Percentiles rank a stretch among this genome's conserved stretches.
Conservation (phyloP, 2,113 vertebrate genomes). For the Menidia beryllina region DNA sequence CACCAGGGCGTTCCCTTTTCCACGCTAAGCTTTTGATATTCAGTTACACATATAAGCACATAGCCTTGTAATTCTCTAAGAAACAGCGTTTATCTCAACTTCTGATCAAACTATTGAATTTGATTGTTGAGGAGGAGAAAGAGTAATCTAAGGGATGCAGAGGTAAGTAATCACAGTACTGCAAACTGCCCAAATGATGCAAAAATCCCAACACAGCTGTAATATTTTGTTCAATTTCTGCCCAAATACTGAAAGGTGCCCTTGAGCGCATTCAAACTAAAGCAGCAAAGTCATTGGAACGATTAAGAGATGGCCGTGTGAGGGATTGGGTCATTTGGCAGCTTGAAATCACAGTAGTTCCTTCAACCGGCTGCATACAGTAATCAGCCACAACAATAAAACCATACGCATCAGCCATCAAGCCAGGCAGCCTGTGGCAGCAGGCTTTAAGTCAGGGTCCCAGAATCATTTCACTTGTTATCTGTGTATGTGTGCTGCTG, state of each 20-base stretch:
- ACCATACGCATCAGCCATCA: not conserved
- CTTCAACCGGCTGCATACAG: constrained; percentile 8
- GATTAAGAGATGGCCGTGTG: constrained; percentile 19
- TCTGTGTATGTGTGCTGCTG: too few relatives aligned
- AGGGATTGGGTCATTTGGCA: constrained; percentile 26
- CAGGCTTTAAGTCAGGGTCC: too few relatives aligned
- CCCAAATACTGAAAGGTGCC: constrained; percentile 15
- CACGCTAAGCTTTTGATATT: constrained; percentile 7
- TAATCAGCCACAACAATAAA: constrained; percentile 1
- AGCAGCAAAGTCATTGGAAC: constrained; percentile 49
- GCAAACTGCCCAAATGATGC: constrained; percentile 22
- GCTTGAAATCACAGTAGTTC: constrained; percentile 35
- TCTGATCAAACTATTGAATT: constrained; percentile 23
- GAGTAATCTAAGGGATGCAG: constrained; percentile 26
- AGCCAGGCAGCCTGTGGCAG: too few relatives aligned
- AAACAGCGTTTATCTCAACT: constrained; percentile 32
- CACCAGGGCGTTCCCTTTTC: constrained; percentile 5
- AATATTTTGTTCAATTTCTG: constrained; percentile 30
- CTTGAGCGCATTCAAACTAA: constrained; percentile 22
- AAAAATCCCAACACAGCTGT: constrained; percentile 3
- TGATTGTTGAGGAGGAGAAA: constrained; percentile 26
- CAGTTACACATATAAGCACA: constrained; percentile 18
- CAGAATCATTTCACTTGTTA: too few relatives aligned
- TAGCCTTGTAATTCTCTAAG: constrained; percentile 21
- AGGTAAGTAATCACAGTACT: constrained; percentile 53